A percentile compares a stretch with the other conserved stretches of the same genome.
Evolutionary conservation across 2,888 invertebrate species (phyloP).

Genomic region (Electrophaes corylata): DNA sequence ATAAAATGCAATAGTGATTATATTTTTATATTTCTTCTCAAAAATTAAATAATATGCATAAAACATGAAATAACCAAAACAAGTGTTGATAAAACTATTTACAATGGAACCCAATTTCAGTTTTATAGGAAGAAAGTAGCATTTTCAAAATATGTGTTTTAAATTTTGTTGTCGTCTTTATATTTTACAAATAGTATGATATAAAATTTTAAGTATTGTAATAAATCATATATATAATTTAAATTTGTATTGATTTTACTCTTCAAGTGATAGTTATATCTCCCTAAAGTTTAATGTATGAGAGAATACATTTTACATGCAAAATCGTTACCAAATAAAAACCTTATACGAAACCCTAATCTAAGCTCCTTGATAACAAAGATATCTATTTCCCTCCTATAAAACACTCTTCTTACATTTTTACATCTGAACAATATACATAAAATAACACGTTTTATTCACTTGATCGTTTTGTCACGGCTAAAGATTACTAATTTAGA

Average conservation of each 20-base stretch:
- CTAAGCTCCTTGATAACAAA: background rate
- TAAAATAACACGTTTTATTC: constrained; percentile 22
- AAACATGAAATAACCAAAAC: constrained; percentile 72
- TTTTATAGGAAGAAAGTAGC: constrained; percentile 30
- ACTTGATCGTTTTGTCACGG: constrained; percentile 19
- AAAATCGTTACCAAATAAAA: too few species aligned
- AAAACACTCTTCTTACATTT: constrained; percentile 20
- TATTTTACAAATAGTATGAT: too few species aligned
- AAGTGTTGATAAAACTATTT: constrained; percentile 71
- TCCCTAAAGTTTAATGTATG: too few species aligned
- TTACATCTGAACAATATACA: constrained; percentile 18
- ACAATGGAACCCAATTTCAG: constrained; percentile 57
- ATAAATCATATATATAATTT: too few species aligned
- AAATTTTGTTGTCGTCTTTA: too few species aligned
- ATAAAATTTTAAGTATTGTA: too few species aligned
- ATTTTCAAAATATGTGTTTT: background rate
- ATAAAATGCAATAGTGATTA: constrained; percentile 81
- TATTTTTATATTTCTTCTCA: constrained; percentile 65
- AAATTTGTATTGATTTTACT: too few species aligned
- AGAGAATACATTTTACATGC: too few species aligned
- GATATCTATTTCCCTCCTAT: constrained; percentile 17
- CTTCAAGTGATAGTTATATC: too few species aligned
- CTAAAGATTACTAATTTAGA: constrained; percentile 7
- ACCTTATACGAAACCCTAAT: background rate
- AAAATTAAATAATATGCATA: constrained; percentile 76